phyloP scores from a whole-genome alignment of 2,113 vertebrate species.

The Fulica atra region DNA sequence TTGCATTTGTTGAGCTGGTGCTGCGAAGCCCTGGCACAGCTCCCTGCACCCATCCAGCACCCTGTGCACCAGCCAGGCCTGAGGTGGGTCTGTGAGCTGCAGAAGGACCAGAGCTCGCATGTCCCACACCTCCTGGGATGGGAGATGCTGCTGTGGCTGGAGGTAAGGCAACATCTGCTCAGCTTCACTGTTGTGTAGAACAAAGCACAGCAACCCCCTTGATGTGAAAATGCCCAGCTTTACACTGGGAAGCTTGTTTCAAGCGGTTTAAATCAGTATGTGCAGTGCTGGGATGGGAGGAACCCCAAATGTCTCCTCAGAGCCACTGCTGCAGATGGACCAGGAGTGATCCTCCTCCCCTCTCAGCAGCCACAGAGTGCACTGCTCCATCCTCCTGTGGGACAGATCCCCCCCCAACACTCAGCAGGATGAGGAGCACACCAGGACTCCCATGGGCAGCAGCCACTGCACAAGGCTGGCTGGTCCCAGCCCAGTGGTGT shows the following conservation, averaged over 20 bases:
- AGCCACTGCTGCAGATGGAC: background rate
- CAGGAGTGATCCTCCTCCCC: background rate
- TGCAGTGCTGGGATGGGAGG: rapidly evolving
- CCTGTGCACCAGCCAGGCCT: background rate
- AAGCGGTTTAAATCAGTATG: background rate
- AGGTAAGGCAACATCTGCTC: background rate
- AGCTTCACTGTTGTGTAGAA: background rate
- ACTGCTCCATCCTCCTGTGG: background rate
- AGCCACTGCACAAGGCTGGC: rapidly evolving
- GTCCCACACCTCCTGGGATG: rapidly evolving
- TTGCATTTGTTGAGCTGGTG: background rate
- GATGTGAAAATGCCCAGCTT: background rate
- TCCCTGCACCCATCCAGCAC: background rate
- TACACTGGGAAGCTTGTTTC: rapidly evolving
- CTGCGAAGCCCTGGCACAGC: rapidly evolving
- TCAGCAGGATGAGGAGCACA: rapidly evolving
- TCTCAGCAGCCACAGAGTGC: background rate
- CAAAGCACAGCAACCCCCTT: background rate
- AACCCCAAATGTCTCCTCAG: background rate
- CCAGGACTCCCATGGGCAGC: background rate
- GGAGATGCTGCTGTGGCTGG: background rate
- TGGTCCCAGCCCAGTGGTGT: rapidly evolving
- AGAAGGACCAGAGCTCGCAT: background rate
- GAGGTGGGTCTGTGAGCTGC: background rate
- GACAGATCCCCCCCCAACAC: rapidly evolving